Conservation (phyloP, 1,140 invertebrate genomes). For the Anoplolepis gracilipes region DNA sequence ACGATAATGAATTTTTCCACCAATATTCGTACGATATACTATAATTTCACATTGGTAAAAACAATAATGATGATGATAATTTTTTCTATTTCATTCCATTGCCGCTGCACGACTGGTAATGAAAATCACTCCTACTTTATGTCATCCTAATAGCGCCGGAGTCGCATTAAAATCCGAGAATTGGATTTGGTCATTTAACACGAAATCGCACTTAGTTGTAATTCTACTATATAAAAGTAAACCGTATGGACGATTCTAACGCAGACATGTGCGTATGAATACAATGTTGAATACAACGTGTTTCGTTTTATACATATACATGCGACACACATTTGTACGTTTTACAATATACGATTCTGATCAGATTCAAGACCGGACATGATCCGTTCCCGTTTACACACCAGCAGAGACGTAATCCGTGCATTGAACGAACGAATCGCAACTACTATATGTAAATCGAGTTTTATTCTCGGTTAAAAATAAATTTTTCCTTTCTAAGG, state of each 20-base stretch:
- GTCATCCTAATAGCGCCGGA: constrained; percentile 25
- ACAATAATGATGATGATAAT: constrained; percentile 30
- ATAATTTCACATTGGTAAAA: neutral
- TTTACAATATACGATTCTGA: constrained; percentile 48
- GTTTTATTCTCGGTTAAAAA: neutral
- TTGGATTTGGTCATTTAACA: constrained; percentile 65
- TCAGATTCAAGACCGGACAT: constrained; percentile 23
- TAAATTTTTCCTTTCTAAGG: neutral
- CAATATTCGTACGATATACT: constrained; percentile 20
- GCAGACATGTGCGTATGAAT: neutral
- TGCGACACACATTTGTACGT: constrained; percentile 13
- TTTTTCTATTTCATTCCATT: constrained; percentile 7
- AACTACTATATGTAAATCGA: constrained; percentile 1
- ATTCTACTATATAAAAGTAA: constrained; percentile 57
- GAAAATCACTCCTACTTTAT: constrained; percentile 51
- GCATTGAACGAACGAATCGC: constrained; percentile 2
- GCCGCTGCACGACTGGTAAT: constrained; percentile 46
- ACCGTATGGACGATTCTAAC: constrained; percentile 22
- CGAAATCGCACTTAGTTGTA: constrained; percentile 64
- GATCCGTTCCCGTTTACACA: constrained; percentile 39
- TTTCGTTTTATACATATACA: constrained; percentile 57
- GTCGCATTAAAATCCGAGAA: constrained; percentile 63
- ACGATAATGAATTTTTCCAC: neutral
- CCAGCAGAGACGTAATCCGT: constrained; percentile 63
- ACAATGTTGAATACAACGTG: no score